These are phyloP conservation scores for Plebejus argus DNA, from an alignment of 2,888 invertebrate species.

Conservation along the genomic window DNA sequence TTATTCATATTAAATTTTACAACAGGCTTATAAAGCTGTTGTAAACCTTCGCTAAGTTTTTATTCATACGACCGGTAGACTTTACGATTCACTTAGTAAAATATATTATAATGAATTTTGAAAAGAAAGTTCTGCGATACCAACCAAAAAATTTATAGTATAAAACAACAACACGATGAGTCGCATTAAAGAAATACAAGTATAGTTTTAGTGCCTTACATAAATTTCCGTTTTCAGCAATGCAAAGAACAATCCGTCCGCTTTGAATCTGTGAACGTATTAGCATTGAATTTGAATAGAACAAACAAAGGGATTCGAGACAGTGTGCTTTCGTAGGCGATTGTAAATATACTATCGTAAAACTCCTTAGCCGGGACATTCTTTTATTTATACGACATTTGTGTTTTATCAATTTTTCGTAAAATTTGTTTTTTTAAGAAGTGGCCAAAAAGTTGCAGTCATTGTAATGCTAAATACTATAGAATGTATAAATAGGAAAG, in stretches of 20 bases:
- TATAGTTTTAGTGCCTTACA: constrained; percentile 57
- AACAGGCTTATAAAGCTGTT: too few relatives aligned
- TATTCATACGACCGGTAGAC: too few relatives aligned
- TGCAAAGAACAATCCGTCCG: constrained; percentile 72
- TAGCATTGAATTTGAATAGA: constrained; percentile 80
- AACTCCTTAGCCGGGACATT: constrained; percentile 52
- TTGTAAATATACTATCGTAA: constrained; percentile 78
- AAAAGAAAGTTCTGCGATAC: not conserved
- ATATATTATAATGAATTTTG: too few relatives aligned
- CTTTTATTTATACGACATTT: constrained; percentile 34
- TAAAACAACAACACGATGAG: constrained; percentile 27
- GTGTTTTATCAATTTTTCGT: constrained; percentile 18
- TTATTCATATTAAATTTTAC: too few relatives aligned
- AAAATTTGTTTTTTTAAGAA: not conserved
- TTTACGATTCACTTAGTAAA: too few relatives aligned
- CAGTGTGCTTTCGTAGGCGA: constrained; percentile 78
- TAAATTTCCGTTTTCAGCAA: constrained; percentile 65
- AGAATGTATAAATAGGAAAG: too few relatives aligned
- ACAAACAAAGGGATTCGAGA: constrained; percentile 80
- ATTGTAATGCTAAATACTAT: too few relatives aligned
- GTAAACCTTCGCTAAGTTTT: too few relatives aligned
- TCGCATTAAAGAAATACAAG: constrained; percentile 34
- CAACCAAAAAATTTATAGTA: not conserved
- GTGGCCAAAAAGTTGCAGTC: too few relatives aligned
- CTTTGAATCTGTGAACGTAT: constrained; percentile 77